phyloP scores from a whole-genome alignment of 2,888 invertebrate genomes.

The Yponomeuta sedellus region DNA sequence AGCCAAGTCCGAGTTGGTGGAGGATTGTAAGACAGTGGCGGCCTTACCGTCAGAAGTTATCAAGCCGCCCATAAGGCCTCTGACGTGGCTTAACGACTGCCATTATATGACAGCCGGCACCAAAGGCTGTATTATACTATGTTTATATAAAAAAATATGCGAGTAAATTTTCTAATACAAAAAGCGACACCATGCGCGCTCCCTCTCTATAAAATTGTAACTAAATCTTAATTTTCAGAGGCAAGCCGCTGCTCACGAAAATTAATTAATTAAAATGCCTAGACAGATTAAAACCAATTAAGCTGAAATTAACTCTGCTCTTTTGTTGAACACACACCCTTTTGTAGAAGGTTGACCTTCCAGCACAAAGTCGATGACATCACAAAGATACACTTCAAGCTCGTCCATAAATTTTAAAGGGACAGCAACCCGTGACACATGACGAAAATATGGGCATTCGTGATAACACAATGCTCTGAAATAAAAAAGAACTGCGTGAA shows the following conservation, averaged over 20 bases:
- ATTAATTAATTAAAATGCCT: slow-evolving; percentile 4
- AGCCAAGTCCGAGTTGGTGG: too few species aligned
- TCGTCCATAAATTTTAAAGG: background rate
- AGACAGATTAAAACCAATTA: background rate
- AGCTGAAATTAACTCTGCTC: slow-evolving; percentile 1
- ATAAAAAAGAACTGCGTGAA: too few species aligned
- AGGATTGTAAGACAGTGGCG: too few species aligned
- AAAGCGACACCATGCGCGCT: background rate
- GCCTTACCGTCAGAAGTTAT: too few species aligned
- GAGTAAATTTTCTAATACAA: too few species aligned
- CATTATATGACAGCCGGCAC: too few species aligned
- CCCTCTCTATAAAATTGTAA: background rate
- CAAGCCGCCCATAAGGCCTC: too few species aligned
- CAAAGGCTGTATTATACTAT: too few species aligned
- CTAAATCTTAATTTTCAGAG: background rate
- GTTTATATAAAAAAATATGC: too few species aligned
- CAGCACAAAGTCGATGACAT: background rate
- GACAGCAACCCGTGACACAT: background rate
- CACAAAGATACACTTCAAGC: background rate
- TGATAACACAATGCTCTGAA: too few species aligned
- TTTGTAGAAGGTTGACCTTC: background rate
- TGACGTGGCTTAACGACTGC: too few species aligned
- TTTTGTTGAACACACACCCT: background rate
- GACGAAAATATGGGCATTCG: too few species aligned
- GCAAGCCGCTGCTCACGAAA: background rate